Base-by-base conservation (phyloP, 2,113 vertebrate genomes). In the Sterna hirundo region DNA sequence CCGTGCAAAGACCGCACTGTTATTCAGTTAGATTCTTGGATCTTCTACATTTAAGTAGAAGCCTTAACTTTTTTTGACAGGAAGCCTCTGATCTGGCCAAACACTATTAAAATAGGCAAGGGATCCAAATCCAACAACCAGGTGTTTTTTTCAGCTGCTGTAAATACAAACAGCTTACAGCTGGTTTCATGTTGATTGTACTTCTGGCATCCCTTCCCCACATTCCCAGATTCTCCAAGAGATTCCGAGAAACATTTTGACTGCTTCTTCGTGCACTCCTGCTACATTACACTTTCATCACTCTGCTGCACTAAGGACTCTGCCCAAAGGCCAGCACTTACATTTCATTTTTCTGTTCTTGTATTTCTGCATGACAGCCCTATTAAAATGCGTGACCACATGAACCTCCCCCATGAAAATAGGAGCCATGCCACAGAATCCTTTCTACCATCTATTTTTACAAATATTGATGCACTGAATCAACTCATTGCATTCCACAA, bases 81-180 rank as follows among this genome's bases (percentile, higher is more conserved):
- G 54, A 58, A 84, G 77, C 32, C 76, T 78, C 68, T 71, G 57
- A 77, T 65, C 49, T 23, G 72, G 65, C 81, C 87, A 94, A 88
- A 69, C 7, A 5, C 78, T 89, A 57, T 61, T 47, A 64, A 91
- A 91, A 91, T 12, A 87, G 87, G 70, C 47, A 47, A 72, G 27
- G 51, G 40, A 27, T 79, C 87, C 84, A 82, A 87, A 93, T 46
- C 21, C 89, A 91, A 68, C 83, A 89, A 16, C 65, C 81, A 88
- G 93, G 94, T 96, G 86, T 11, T 89, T 91, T 75, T 60, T 62
- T 40, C 55, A 88, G 91, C 91, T 96, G 90, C 71, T 66, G 49
- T 60, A 90, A 94, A 94, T 54, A 80, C 42, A 34, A 78, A 29
- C 80, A 91, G 76, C 64, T 91, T 74, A 20, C 58, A 77, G 83